These are phyloP conservation scores for Conus ventricosus DNA, from an alignment of 1,140 invertebrate species.

Conservation along the genomic window DNA sequence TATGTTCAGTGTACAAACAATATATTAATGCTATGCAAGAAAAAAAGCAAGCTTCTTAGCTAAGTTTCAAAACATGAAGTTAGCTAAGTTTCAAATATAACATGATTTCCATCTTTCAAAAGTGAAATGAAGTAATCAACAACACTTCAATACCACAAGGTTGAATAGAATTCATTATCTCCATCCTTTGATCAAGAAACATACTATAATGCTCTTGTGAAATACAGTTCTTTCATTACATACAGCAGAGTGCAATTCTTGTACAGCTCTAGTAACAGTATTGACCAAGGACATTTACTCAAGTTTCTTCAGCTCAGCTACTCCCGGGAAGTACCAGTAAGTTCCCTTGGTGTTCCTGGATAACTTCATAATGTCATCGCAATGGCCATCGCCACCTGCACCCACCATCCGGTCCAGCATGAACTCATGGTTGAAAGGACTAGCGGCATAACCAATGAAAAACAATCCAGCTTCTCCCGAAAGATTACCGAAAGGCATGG, in stretches of 20 bases:
- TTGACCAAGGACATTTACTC: conserved; percentile 41
- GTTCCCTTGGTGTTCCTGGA: conserved; percentile 68
- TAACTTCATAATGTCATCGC: conserved; percentile 71
- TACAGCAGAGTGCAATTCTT: not conserved
- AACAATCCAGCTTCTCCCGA: conserved; percentile 65
- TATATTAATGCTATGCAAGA: too few species aligned
- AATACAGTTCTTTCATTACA: not conserved
- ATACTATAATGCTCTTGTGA: not conserved
- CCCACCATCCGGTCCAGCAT: conserved; percentile 73
- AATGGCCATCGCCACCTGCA: conserved; percentile 54
- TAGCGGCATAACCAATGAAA: conserved; percentile 70
- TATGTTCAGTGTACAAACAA: too few species aligned
- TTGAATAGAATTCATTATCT: not conserved
- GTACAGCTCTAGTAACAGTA: not conserved
- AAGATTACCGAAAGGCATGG: conserved; percentile 67
- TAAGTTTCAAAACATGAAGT: too few species aligned
- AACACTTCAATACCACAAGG: not conserved
- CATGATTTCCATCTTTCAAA: not conserved
- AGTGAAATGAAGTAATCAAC: not conserved
- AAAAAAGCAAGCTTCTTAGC: too few species aligned
- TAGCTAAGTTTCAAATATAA: too few species aligned
- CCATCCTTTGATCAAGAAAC: not conserved
- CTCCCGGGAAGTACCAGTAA: conserved; percentile 74
- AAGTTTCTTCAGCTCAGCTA: conserved; percentile 63
- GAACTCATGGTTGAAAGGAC: conserved; percentile 64